phyloP scores from a whole-genome alignment of 2,888 invertebrate genomes.

The Thalpophila matura region DNA sequence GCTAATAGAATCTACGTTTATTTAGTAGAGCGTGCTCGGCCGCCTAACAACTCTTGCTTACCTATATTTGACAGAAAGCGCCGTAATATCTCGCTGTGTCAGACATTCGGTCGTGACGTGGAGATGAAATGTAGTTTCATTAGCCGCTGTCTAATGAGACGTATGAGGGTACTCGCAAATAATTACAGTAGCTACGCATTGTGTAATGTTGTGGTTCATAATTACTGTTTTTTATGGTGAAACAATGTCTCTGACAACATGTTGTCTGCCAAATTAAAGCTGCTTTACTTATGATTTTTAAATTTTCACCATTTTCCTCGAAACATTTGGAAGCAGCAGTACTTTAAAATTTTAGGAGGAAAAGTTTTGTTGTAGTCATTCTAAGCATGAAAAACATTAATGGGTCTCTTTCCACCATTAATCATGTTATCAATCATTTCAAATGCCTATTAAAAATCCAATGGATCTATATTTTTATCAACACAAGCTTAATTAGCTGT shows the following conservation, averaged over 20 bases:
- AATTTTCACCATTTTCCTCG: no score
- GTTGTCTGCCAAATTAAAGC: no score
- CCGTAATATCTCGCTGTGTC: constrained; percentile 36
- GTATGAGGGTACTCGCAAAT: constrained; percentile 18
- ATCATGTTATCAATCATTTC: no score
- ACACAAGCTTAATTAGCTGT: no score
- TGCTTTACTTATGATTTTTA: no score
- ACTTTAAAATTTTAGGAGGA: no score
- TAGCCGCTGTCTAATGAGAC: constrained; percentile 35
- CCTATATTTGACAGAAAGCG: constrained; percentile 18
- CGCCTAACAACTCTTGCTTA: constrained; percentile 8
- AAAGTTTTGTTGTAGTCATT: no score
- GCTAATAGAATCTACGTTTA: constrained; percentile 42
- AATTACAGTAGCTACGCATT: constrained; percentile 12
- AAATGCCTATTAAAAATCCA: no score
- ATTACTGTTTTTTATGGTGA: constrained; percentile 3
- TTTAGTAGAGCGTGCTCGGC: constrained; percentile 32
- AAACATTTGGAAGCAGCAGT: no score
- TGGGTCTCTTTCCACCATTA: no score
- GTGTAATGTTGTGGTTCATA: background rate
- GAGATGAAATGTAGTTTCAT: constrained; percentile 45
- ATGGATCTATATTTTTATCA: no score
- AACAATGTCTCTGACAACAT: background rate
- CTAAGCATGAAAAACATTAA: no score
- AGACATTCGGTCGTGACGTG: constrained; percentile 29